Evolutionary conservation across 2,797 vertebrate genomes (phyloP).

Genomic region (Lithobates pipiens): DNA sequence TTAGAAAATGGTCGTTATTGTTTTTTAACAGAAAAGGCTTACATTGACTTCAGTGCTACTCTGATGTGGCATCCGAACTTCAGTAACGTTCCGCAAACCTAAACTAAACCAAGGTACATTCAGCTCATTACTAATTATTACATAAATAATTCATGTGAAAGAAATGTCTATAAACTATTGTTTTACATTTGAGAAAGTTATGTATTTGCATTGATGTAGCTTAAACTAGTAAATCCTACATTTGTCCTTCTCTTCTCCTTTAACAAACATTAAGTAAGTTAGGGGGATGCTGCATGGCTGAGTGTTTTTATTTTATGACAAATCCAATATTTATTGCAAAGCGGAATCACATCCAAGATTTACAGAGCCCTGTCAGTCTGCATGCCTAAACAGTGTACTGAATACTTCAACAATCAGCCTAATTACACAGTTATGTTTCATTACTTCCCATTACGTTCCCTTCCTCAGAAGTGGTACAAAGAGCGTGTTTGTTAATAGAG

Average conservation of each 20-base stretch:
- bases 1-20: too few relatives aligned
- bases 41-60: too few relatives aligned
- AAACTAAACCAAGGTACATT: too few relatives aligned
- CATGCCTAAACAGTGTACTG: constrained; percentile 51
- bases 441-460: constrained; percentile 58
- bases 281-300: not conserved
- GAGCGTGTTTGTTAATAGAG: constrained; percentile 54
- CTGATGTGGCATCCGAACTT: too few relatives aligned
- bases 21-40: too few relatives aligned
- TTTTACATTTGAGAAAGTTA: too few relatives aligned
- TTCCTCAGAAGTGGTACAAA: constrained; percentile 54
- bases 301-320: constrained; percentile 48
- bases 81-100: too few relatives aligned
- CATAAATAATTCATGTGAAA: too few relatives aligned
- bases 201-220: not conserved
- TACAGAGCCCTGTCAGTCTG: constrained; percentile 52
- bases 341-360: constrained; percentile 50
- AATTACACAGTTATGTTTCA: constrained; percentile 61
- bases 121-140: too few relatives aligned
- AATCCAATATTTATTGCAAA: constrained; percentile 54
- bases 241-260: constrained; percentile 36
- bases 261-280: constrained; percentile 21
- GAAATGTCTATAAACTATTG: too few relatives aligned
- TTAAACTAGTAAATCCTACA: not conserved
- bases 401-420: constrained; percentile 56